Conservation (phyloP, 2,888 invertebrate genomes). For the Tridacna crocea region DNA sequence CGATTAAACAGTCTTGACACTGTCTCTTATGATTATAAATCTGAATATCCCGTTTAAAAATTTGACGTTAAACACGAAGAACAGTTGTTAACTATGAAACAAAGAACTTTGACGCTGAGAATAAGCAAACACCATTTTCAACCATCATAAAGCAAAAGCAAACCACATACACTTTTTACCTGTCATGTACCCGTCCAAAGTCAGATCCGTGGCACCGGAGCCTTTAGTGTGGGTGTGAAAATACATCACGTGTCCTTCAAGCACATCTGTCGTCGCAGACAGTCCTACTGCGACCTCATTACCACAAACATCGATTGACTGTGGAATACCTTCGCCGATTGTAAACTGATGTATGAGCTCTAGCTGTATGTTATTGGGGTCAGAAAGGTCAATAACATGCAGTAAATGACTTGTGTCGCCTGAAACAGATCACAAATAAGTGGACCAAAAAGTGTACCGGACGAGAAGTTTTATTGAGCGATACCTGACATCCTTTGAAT, state of each 20-base stretch:
- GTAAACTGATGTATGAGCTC: conserved; percentile 62
- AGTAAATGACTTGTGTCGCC: conserved; percentile 67
- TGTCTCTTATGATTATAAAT: too few relatives aligned
- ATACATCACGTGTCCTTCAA: conserved; percentile 69
- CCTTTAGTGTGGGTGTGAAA: conserved; percentile 50
- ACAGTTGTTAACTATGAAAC: too few relatives aligned
- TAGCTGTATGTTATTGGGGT: conserved; percentile 58
- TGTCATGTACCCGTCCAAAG: conserved; percentile 50
- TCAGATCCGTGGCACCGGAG: conserved; percentile 42
- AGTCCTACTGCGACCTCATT: conserved; percentile 64
- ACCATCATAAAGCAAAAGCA: background rate
- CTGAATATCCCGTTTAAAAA: too few relatives aligned
- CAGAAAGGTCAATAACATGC: conserved; percentile 69
- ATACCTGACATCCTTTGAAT: too few relatives aligned
- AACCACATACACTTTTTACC: conserved; percentile 35
- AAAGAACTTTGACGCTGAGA: too few relatives aligned
- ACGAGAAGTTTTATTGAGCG: too few relatives aligned
- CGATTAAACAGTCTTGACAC: too few relatives aligned
- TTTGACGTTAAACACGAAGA: too few relatives aligned
- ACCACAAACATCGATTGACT: conserved; percentile 65
- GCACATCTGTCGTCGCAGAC: conserved; percentile 54
- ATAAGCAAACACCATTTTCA: too few relatives aligned
- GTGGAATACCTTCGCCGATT: conserved; percentile 62
- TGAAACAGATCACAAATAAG: conserved; percentile 14
- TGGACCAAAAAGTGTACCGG: too few relatives aligned